Conservation (phyloP, 2,797 vertebrate species). For the Darevskia nairensis region DNA sequence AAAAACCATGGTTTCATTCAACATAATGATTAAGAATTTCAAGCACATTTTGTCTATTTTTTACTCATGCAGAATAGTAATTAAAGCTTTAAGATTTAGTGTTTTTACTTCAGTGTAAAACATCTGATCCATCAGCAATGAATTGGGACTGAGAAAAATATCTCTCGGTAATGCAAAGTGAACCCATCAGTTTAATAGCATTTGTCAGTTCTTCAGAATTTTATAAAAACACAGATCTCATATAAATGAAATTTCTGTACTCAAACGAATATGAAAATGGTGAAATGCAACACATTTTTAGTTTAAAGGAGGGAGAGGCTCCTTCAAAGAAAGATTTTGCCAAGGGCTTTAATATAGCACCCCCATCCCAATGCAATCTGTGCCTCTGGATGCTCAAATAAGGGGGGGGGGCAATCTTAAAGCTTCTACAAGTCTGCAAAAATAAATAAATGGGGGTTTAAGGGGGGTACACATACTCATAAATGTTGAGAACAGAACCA, state of each 20-base stretch:
- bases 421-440: too few species aligned
- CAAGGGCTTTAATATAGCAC: too few species aligned
- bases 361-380: too few species aligned
- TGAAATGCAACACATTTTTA: too few species aligned
- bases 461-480: too few species aligned
- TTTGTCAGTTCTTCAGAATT: background rate
- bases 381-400: too few species aligned
- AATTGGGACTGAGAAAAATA: background rate
- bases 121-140: background rate
- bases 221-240: background rate
- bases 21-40: background rate
- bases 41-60: background rate
- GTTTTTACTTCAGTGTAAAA: background rate
- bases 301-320: too few species aligned
- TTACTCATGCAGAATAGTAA: background rate
- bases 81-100: background rate
- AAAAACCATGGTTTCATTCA: background rate
- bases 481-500: too few species aligned
- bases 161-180: conserved; percentile 22
- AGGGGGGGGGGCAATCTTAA: too few species aligned
- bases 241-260: background rate
- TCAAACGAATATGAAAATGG: background rate
- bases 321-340: too few species aligned
- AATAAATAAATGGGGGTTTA: too few species aligned
- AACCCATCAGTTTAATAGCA: background rate